Evolutionary conservation across 2,888 invertebrate genomes (phyloP), one percentile per base, ranked within the genome.

Genomic region (Cerastis rubricosa): DNA sequence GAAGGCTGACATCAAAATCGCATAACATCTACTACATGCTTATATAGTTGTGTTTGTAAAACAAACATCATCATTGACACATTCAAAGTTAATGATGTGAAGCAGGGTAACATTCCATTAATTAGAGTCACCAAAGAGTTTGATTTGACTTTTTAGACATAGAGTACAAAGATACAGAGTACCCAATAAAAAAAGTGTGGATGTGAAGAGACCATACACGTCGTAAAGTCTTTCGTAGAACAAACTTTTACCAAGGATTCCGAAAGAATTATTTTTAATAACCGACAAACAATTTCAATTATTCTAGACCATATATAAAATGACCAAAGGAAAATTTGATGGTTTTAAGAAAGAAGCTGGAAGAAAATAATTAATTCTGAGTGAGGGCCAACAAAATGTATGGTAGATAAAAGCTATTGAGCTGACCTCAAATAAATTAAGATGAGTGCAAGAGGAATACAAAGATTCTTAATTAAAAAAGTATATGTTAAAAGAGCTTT

Each of bases 81-180:
- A 79, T 79, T 63, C 17, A 19, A 73, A 70, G 54, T 49, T 66
- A 84, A 76, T 76, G 47, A 81, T 47, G 66, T 66, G 54, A 14
- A 76, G 43, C 70, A 68, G 67, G 77, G 77, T 82, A 87, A 86
- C 86, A 87, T 85, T 89, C 89, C 89, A 89, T 92, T 90, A 90
- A 92, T 91, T 90, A 89, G 81, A 85, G 86, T 88, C 87, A 85
- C 88, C 79, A 87, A 87, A 88, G 84, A 88, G 85, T 80, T 84
- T 81, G 80, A 80, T 82, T 59, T 73, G 25, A 61, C 49, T 83
- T 75, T 80, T 49, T 69, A 7, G 35, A 45, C 57, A 61, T 14
- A 17, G 43, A 69, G 43, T 69, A 57, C 2, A 57, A 3, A 65
- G 0, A 25, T 29, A 14, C 54, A 69, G 65, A 69, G 47, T 73